These are phyloP conservation scores for Agapostemon virescens DNA, from an alignment of 2,888 invertebrate species.

Conservation along the genomic window DNA sequence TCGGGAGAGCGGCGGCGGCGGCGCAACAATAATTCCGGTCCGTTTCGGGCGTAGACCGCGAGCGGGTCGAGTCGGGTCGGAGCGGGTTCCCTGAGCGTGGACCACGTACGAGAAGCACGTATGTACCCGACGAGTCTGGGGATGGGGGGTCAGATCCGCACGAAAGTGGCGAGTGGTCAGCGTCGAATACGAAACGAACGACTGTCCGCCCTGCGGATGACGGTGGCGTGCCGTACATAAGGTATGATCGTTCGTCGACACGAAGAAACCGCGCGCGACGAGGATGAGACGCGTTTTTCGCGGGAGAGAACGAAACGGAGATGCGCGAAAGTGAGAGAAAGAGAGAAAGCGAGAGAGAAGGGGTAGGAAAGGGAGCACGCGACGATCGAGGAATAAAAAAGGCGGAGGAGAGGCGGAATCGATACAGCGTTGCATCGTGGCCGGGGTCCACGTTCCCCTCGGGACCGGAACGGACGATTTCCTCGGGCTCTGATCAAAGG, in stretches of 20 bases:
- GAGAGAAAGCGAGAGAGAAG: background rate
- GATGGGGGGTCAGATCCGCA: conserved; percentile 72
- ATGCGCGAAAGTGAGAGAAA: background rate
- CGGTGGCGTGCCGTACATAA: conserved; percentile 77
- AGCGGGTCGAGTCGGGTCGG: conserved; percentile 21
- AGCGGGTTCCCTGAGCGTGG: conserved; percentile 40
- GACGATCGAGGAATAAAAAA: conserved; percentile 51
- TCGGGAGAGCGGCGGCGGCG: background rate
- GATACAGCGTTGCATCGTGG: conserved; percentile 68
- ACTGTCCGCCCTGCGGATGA: conserved; percentile 72
- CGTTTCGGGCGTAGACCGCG: conserved; percentile 10
- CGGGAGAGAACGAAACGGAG: conserved; percentile 11
- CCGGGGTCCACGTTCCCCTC: conserved; percentile 64
- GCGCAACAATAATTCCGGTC: conserved; percentile 10
- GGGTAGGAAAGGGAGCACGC: conserved; percentile 37
- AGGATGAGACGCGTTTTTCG: conserved; percentile 34
- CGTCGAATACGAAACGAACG: conserved; percentile 79
- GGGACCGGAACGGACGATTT: conserved; percentile 75
- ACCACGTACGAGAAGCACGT: conserved; percentile 54
- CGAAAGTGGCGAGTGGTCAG: conserved; percentile 79
- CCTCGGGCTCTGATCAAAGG: conserved; percentile 77
- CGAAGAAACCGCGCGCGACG: conserved; percentile 26
- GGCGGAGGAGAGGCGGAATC: conserved; percentile 65
- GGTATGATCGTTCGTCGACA: conserved; percentile 74
- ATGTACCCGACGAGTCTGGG: conserved; percentile 3